A percentile compares a stretch with the other conserved stretches of the same genome.
These are phyloP conservation scores for Ceratina calcarata DNA, from an alignment of 1,140 invertebrate genomes.

Conservation along the genomic window DNA sequence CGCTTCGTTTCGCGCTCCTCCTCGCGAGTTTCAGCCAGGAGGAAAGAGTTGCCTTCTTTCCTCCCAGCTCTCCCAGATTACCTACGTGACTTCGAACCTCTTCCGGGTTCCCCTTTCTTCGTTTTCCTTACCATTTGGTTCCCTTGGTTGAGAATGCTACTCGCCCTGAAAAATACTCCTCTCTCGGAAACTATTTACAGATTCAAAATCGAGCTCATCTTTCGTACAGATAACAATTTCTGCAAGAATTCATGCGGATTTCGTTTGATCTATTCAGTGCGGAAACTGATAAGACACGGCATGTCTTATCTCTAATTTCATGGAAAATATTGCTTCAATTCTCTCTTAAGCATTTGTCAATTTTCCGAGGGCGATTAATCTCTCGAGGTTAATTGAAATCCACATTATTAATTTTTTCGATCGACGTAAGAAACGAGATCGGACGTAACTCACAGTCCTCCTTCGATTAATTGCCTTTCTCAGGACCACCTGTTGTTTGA, in stretches of 20 bases:
- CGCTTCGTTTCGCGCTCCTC: conserved; percentile 19
- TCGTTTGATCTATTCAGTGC: too few species aligned
- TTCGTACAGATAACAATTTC: too few species aligned
- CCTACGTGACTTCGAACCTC: conserved; percentile 24
- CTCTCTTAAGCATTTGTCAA: too few species aligned
- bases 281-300: too few species aligned
- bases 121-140: not conserved
- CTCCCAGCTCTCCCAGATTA: conserved; percentile 1
- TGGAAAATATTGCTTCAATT: too few species aligned
- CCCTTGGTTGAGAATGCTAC: not conserved
- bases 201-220: too few species aligned
- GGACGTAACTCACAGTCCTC: conserved; percentile 8
- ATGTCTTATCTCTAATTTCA: too few species aligned
- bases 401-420: not conserved
- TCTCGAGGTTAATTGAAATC: not conserved
- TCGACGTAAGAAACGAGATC: not conserved
- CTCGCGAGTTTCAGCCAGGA: conserved; percentile 1
- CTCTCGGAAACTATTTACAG: too few species aligned
- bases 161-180: too few species aligned
- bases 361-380: too few species aligned
- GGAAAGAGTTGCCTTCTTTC: not conserved
- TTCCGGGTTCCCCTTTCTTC: not conserved
- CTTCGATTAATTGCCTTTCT: conserved; percentile 48
- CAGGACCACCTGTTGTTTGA: conserved; percentile 47
- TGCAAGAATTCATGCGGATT: too few species aligned